Evolutionary conservation across 2,797 vertebrate genomes (phyloP), one percentile per base, ranked within the genome.

Genomic region (Florisuga fusca): DNA sequence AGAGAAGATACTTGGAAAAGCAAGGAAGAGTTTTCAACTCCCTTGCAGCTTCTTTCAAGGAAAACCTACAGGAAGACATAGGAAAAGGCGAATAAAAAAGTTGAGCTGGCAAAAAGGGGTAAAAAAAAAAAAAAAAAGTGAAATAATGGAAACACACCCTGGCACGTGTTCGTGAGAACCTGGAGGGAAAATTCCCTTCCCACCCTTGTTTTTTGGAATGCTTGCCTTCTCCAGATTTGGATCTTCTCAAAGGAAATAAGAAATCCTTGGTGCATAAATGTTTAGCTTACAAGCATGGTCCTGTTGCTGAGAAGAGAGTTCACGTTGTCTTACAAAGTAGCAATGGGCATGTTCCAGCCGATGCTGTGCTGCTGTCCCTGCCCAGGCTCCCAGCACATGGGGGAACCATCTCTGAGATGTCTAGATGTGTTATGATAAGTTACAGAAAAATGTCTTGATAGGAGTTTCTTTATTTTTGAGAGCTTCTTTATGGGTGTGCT

Each of bases 101-200:
- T 41, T 57, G 69, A 79, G 23, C 15, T 89, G 53, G 17, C 0
- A 7, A 73, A 76, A 90, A 62, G 10, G 45, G 46, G 38, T 41
- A 41, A 41, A 38, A 38, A 12, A 38, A 38, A 38, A 38, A 68
- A 68, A 76, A 36, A 50, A 16, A 27, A 3, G 16, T 25, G 41
- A 89, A 51, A 75, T 90, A 81, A 86, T 88, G 73, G 67, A 72
- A 90, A 34, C 0, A 2, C 17, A 61, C 25, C 63, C 43, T 88
- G 87, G 71, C 83, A 81, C 3, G 2, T 84, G 51, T 76, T 80
- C 2, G 0, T 88, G 91, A 91, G 91, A 96, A 88, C 94, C 86
- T 93, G 77, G 71, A 93, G 90, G 83, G 88, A 93, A 93, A 94
- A 81, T 89, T 96, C 67, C 36, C 84, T 90, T 95, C 88, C 93